Evolutionary conservation across 2,113 vertebrate species (phyloP).

Genomic region (Climacteris rufus): DNA sequence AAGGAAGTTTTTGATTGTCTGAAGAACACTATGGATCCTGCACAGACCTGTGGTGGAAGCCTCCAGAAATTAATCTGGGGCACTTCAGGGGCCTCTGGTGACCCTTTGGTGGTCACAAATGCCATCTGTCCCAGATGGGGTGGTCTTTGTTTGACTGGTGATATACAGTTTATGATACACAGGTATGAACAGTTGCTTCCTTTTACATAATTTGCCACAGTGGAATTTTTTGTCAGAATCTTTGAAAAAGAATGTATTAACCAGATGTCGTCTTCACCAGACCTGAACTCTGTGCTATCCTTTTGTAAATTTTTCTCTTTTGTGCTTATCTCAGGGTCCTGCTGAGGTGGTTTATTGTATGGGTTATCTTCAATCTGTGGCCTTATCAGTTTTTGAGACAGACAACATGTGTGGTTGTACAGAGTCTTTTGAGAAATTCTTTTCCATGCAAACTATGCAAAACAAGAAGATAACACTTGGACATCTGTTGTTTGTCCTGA

Average conservation of each 20-base stretch:
- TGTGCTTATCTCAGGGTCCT: background rate
- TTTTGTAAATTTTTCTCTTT: background rate
- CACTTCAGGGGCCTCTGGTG: no score
- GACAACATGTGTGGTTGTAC: no score
- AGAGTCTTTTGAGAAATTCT: no score
- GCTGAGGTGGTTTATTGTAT: background rate
- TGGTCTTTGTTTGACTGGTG: background rate
- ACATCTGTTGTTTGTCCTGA: no score
- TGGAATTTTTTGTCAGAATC: background rate
- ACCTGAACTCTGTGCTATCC: background rate
- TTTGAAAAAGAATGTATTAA: background rate
- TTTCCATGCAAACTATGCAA: no score
- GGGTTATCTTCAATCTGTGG: background rate
- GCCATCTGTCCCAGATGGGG: background rate
- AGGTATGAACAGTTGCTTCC: background rate
- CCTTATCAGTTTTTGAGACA: background rate
- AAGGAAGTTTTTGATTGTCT: background rate
- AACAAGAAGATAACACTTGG: no score
- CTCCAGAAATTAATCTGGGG: background rate
- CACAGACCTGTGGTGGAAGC: background rate
- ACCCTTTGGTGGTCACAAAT: background rate
- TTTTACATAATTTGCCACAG: background rate
- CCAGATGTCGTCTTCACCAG: rapidly evolving
- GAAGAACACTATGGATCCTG: background rate
- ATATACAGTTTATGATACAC: no score